Evolutionary conservation across 30 jellyfish, hydroid and myxozoan genomes (phyloP), one percentile per base, ranked within the genome.

Genomic region (Catostylus mosaicus): DNA sequence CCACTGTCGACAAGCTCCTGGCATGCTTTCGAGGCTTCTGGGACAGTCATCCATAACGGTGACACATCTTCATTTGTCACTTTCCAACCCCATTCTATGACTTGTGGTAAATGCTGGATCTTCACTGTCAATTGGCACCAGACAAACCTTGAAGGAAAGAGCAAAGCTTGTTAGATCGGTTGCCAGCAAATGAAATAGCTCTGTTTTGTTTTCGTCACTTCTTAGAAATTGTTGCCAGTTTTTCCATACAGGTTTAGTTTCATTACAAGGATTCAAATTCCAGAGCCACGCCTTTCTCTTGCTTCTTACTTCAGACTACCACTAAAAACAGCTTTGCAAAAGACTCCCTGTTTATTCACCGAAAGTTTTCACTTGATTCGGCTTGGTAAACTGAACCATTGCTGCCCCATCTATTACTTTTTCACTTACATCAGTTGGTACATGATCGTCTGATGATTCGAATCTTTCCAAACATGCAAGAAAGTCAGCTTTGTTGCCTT

Each of bases 11-110:
- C n/a, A 14, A 82, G 77, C 76, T 82, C 93, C 19, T 67, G 78
- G 86, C 93, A 67, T 3, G 93, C 87, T 48, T 82, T 70, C 20
- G 86, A 60, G 14, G 93, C 93, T 37, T 82, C 87, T 2, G 87
- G 86, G 12, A 82, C 22, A 19, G 80, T 40, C 59, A 54, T 80
- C 90, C 90, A 61, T 24, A 27, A 5, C 0, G 73, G 64, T 54
- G 12, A 20, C 31, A 0, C 34, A 9, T 19, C 16, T 9, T 80
- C 85, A 32, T 80, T 24, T 10, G 30, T 23, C n/a, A 3, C 37
- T 10, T 36, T 30, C 92, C 87, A 65, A 37, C 92, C 92, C 78
- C 77, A 82, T 4, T 43, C 77, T 0, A 0, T 36, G 45, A 83
- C 77, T 0, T 29, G 16, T n/a, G 86, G 78, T 12, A 82, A 80